Evolutionary conservation across 1,140 invertebrate genomes (phyloP).

Genomic region (Caenorhabditis latens): DNA sequence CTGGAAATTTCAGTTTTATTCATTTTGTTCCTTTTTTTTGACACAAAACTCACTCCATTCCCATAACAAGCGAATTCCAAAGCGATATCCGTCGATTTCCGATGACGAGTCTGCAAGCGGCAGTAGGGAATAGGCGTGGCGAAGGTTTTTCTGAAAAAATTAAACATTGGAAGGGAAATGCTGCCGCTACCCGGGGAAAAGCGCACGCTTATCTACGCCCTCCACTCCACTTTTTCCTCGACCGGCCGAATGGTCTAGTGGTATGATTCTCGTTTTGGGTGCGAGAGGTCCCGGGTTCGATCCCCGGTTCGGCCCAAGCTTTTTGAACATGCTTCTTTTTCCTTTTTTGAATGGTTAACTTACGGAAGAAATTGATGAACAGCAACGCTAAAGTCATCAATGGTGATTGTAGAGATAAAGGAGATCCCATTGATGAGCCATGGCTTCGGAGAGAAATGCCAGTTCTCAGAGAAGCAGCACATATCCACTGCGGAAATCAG

Average conservation of each 20-base stretch:
- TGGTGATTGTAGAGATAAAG: background rate
- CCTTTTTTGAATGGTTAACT: background rate
- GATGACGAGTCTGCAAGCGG: conserved; percentile 9
- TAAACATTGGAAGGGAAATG: background rate
- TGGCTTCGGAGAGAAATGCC: conserved; percentile 16
- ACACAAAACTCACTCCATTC: conserved; percentile 27
- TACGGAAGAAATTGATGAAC: conserved; percentile 9
- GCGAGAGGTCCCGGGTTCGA: conserved; percentile 76
- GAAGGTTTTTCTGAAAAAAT: conserved; percentile 11
- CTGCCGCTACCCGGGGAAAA: background rate
- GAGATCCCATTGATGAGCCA: conserved; percentile 46
- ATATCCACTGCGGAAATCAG: conserved; percentile 6
- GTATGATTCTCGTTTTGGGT: conserved; percentile 77
- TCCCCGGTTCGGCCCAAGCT: conserved; percentile 64
- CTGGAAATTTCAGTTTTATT: background rate
- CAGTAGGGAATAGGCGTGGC: conserved; percentile 12
- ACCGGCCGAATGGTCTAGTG: conserved; percentile 71
- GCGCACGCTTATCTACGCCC: background rate
- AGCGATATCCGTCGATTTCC: background rate
- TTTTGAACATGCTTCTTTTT: background rate
- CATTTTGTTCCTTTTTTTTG: too few relatives aligned
- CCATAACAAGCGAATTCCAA: conserved; percentile 26
- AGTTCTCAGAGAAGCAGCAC: conserved; percentile 8
- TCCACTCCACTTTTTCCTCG: background rate
- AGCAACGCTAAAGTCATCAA: background rate